These are phyloP conservation scores for Brachionus calyciflorus DNA, from an alignment of 1,140 invertebrate genomes.

Conservation along the genomic window DNA sequence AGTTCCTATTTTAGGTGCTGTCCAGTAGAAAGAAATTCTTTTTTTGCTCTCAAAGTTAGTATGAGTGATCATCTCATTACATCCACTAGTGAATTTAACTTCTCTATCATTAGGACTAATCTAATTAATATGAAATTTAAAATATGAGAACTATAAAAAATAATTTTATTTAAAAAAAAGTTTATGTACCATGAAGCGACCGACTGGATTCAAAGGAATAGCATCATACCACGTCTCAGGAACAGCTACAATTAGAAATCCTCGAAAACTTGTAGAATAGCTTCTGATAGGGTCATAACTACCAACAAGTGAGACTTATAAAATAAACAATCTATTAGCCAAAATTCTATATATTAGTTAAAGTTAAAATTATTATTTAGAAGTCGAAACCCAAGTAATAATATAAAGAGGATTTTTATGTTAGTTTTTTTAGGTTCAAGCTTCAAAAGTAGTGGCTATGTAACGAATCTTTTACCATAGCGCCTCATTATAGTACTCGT, in stretches of 20 bases:
- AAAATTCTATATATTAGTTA: too few species aligned
- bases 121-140: neutral
- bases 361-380: neutral
- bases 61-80: constrained; percentile 38
- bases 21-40: constrained; percentile 19
- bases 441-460: too few species aligned
- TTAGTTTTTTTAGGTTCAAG: too few species aligned
- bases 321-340: too few species aligned
- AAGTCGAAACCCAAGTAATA: too few species aligned
- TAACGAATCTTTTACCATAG: too few species aligned
- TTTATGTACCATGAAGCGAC: constrained; percentile 34
- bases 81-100: constrained; percentile 13
- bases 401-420: too few species aligned
- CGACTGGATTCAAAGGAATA: constrained; percentile 10
- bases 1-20: constrained; percentile 21
- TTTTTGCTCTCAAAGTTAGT: constrained; percentile 45
- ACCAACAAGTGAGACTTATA: constrained; percentile 3
- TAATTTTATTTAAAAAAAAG: neutral
- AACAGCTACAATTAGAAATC: constrained; percentile 32
- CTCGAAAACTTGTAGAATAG: constrained; percentile 15
- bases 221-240: constrained; percentile 36
- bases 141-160: neutral
- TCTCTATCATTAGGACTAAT: constrained; percentile 27
- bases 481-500: too few species aligned
- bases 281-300: neutral